phyloP scores from a whole-genome alignment of 2,888 invertebrate genomes.

The Calameuta idolon region DNA sequence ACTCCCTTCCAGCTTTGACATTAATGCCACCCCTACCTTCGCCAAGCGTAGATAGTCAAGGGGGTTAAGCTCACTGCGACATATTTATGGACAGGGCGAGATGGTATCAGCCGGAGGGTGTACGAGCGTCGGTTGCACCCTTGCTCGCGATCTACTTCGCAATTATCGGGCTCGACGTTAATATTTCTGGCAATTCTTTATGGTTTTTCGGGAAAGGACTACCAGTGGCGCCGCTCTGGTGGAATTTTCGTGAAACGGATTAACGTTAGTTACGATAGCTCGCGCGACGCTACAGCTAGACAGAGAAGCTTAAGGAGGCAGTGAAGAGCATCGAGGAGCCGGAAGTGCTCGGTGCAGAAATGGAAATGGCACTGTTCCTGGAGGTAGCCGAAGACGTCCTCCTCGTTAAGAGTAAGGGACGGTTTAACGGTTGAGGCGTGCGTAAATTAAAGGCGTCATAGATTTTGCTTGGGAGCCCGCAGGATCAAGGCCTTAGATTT shows the following conservation, averaged over 20 bases:
- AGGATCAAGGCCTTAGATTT: slow-evolving; percentile 67
- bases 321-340: background rate
- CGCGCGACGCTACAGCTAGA: background rate
- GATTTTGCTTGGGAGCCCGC: slow-evolving; percentile 66
- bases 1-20: slow-evolving; percentile 66
- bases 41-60: slow-evolving; percentile 63
- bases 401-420: background rate
- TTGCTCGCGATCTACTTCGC: slow-evolving; percentile 63
- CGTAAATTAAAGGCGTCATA: slow-evolving; percentile 67
- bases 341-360: background rate
- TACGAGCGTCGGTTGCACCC: slow-evolving; percentile 43
- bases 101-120: slow-evolving; percentile 59
- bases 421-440: slow-evolving; percentile 32
- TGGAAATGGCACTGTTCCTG: background rate
- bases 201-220: background rate
- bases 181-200: slow-evolving; percentile 54
- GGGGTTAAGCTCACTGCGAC: slow-evolving; percentile 67
- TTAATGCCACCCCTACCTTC: slow-evolving; percentile 66
- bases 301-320: background rate
- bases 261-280: background rate
- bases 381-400: background rate
- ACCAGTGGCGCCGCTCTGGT: background rate
- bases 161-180: slow-evolving; percentile 66
- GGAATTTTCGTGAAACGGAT: background rate
- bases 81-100: slow-evolving; percentile 68